These are phyloP conservation scores for Mythimna pallens DNA, from an alignment of 2,888 invertebrate species.

Conservation along the genomic window DNA sequence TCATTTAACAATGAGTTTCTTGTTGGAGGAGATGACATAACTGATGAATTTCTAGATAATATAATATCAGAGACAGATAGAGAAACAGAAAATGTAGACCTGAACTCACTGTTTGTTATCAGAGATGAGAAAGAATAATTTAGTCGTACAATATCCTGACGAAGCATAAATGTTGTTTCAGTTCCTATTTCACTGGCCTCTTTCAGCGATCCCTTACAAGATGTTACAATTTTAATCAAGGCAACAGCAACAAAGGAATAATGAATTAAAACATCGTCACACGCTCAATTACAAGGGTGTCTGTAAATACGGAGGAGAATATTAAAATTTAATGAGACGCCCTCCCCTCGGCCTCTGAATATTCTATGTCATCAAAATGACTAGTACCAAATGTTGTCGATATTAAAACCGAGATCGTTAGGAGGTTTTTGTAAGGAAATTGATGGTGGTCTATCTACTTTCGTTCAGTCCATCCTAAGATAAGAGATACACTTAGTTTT, in stretches of 20 bases:
- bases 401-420: conserved; percentile 21
- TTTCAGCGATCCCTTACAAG: conserved; percentile 50
- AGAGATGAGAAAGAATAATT: conserved; percentile 12
- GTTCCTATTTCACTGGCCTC: conserved; percentile 22
- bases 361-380: conserved; percentile 57
- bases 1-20: conserved; percentile 43
- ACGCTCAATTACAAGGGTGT: conserved; percentile 62
- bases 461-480: no score
- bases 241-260: conserved; percentile 61
- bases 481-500: no score
- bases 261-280: conserved; percentile 63
- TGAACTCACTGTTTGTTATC: background rate
- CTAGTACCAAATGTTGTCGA: conserved; percentile 51
- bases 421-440: conserved; percentile 1
- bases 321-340: conserved; percentile 67
- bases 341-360: conserved; percentile 54
- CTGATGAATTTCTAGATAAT: conserved; percentile 16
- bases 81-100: background rate
- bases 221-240: conserved; percentile 58
- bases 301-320: conserved; percentile 65
- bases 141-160: conserved; percentile 16
- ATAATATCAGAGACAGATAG: background rate
- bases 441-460: background rate
- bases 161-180: conserved; percentile 22
- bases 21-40: conserved; percentile 20